Conservation (phyloP, 2,888 invertebrate genomes). For the Pheosia tremula region DNA sequence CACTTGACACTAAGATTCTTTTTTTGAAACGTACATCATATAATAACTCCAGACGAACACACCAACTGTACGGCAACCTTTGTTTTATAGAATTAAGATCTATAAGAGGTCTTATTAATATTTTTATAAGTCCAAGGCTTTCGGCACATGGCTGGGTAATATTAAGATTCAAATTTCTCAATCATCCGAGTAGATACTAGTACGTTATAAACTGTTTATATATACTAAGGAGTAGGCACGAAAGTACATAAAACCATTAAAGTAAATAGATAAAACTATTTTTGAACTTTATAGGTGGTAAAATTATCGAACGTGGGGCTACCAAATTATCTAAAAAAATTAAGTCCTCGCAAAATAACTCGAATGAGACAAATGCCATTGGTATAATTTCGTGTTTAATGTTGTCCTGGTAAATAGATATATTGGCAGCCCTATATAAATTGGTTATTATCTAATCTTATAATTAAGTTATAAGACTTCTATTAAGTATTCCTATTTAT, state of each 20-base stretch:
- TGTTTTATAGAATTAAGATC: no score
- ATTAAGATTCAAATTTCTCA: conserved; percentile 28
- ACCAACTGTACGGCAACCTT: no score
- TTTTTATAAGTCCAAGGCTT: conserved; percentile 17
- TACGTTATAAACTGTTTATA: conserved; percentile 36
- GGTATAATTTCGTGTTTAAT: no score
- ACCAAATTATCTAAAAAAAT: conserved; percentile 20
- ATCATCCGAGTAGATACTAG: conserved; percentile 42
- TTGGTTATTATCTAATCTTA: background rate
- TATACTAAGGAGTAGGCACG: conserved; percentile 40
- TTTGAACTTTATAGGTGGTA: conserved; percentile 16
- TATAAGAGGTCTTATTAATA: background rate
- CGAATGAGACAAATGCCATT: no score
- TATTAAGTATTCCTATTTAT: conserved; percentile 14
- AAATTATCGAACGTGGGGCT: conserved; percentile 11
- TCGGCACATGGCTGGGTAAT: conserved; percentile 22
- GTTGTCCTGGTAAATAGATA: background rate
- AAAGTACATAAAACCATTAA: conserved; percentile 19
- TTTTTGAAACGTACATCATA: no score
- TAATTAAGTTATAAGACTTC: conserved; percentile 13
- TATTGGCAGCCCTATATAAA: conserved; percentile 9
- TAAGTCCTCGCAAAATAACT: background rate
- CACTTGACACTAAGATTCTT: no score
- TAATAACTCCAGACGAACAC: no score
- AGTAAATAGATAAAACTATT: conserved; percentile 41